Evolutionary conservation across 53 echinoderm and acorn worm genomes (phyloP).

Genomic region (Crossaster papposus): DNA sequence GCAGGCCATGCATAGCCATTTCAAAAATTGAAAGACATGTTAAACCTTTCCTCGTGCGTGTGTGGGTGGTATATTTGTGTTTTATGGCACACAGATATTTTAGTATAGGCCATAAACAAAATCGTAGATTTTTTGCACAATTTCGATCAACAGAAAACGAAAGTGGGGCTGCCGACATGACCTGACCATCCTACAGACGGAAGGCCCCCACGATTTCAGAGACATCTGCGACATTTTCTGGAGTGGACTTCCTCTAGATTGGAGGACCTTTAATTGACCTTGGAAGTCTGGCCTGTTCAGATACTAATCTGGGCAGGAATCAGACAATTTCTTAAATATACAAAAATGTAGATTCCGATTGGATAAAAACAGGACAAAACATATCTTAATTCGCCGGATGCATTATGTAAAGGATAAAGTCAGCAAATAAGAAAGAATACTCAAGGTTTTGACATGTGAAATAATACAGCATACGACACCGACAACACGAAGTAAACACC

Average conservation of each 20-base stretch:
- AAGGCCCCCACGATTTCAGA: background rate
- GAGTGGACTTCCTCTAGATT: conserved; percentile 35
- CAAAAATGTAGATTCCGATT: background rate
- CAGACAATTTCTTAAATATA: background rate
- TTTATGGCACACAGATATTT: no score
- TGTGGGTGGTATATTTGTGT: no score
- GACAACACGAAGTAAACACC: no score
- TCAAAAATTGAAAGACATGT: no score
- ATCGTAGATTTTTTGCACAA: no score
- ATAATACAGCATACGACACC: no score
- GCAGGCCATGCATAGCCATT: no score
- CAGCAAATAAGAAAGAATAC: no score
- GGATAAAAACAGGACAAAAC: background rate
- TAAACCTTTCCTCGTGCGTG: no score
- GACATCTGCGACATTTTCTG: background rate
- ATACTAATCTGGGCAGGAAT: conserved; percentile 11
- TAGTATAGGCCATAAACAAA: no score
- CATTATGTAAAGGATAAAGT: background rate
- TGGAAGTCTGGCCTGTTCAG: conserved; percentile 39
- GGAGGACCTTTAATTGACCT: conserved; percentile 34
- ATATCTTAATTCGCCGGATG: background rate
- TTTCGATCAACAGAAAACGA: background rate
- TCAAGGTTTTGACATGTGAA: no score
- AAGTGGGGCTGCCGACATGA: background rate
- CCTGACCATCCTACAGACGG: background rate